A percentile compares a stretch with the other conserved stretches of the same genome.
Evolutionary conservation across 30 jellyfish, hydroid and myxozoan species (phyloP).

Genomic region (Cassiopea xamachana): DNA sequence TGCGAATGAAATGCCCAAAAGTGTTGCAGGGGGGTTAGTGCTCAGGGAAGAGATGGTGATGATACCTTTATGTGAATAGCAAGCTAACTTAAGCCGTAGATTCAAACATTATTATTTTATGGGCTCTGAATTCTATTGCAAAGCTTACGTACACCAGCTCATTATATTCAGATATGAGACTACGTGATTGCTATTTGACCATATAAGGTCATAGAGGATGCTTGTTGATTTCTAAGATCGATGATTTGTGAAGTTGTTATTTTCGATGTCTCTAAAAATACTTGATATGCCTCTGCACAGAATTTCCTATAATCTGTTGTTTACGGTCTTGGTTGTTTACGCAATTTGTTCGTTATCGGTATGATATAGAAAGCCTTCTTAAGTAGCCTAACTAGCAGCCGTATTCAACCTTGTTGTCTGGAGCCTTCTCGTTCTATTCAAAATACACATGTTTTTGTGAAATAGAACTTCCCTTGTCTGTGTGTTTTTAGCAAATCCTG

Average conservation of each 20-base stretch:
- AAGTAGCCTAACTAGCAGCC: constrained; percentile 15
- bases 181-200: no score
- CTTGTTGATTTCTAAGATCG: no score
- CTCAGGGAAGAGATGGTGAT: no score
- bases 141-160: no score
- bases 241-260: no score
- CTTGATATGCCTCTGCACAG: neutral
- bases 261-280: no score
- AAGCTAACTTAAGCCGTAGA: no score
- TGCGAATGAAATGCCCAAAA: neutral
- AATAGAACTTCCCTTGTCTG: constrained; percentile 17
- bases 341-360: neutral
- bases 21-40: neutral
- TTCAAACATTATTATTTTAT: no score
- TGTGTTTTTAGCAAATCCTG: constrained; percentile 23
- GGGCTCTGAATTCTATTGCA: no score
- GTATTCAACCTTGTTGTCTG: constrained; percentile 3
- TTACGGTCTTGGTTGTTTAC: constrained; percentile 7
- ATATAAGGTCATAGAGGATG: no score
- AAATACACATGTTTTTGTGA: constrained; percentile 1
- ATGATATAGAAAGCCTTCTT: neutral
- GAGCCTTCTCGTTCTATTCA: constrained; percentile 3
- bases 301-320: neutral
- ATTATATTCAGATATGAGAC: no score
- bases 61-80: no score